phyloP scores from a whole-genome alignment of 2,113 vertebrate species.

The Esox niger region DNA sequence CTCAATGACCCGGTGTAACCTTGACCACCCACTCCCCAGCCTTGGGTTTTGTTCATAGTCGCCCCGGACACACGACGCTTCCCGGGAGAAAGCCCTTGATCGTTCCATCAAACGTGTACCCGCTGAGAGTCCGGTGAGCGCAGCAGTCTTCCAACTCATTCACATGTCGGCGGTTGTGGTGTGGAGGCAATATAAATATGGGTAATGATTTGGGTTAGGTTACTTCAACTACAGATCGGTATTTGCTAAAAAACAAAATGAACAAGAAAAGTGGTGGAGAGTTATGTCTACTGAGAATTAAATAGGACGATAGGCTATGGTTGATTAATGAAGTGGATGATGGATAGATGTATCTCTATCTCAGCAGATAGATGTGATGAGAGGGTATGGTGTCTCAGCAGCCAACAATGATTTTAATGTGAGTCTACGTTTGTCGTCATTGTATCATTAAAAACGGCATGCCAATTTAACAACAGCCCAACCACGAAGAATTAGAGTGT shows the following conservation, averaged over 20 bases:
- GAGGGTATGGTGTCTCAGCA: not conserved
- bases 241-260: not conserved
- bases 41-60: conserved; percentile 62
- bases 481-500: conserved; percentile 4
- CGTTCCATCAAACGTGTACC: conserved; percentile 70
- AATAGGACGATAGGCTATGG: not conserved
- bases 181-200: conserved; percentile 48
- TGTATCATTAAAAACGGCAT: conserved; percentile 34
- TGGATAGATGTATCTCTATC: conserved; percentile 14
- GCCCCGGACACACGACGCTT: conserved; percentile 68
- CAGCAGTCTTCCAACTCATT: conserved; percentile 55
- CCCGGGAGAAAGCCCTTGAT: conserved; percentile 67
- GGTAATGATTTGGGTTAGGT: conserved; percentile 62
- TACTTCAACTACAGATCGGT: conserved; percentile 58
- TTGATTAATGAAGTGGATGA: conserved; percentile 15
- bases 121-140: conserved; percentile 45
- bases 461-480: conserved; percentile 30
- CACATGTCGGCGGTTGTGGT: conserved; percentile 44
- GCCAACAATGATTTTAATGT: conserved; percentile 17
- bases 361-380: not conserved
- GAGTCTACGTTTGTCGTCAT: conserved; percentile 29
- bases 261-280: not conserved
- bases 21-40: conserved; percentile 70
- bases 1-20: conserved; percentile 75
- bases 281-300: too few relatives aligned